These are phyloP conservation scores for Platycheirus albimanus DNA, from an alignment of 2,888 invertebrate species.

Conservation along the genomic window DNA sequence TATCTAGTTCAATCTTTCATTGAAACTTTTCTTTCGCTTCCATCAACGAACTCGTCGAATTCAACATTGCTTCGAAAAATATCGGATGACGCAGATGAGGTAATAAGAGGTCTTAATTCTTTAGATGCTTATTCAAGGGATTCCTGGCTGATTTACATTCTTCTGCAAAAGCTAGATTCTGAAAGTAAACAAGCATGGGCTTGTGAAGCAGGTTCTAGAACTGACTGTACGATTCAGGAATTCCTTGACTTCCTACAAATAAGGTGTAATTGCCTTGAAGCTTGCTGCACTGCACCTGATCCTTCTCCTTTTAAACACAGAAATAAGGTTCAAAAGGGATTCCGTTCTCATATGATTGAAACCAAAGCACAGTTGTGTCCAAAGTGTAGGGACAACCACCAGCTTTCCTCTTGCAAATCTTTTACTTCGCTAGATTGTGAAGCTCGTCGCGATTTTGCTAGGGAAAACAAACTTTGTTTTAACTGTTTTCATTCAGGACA, in stretches of 20 bases:
- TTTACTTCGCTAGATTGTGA: neutral
- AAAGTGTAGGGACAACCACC: conserved; percentile 3
- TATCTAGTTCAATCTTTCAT: no score
- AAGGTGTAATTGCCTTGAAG: conserved; percentile 21
- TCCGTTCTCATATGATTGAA: conserved; percentile 9
- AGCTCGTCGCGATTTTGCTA: conserved; percentile 14
- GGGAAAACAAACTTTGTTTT: neutral
- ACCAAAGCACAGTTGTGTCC: conserved; percentile 9
- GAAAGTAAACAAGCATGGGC: conserved; percentile 33
- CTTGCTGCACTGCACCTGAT: no score
- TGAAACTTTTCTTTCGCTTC: neutral
- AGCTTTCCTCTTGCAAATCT: conserved; percentile 1
- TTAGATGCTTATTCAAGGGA: conserved; percentile 7
- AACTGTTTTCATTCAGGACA: conserved; percentile 2
- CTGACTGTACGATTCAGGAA: conserved; percentile 5
- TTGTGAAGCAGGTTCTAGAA: conserved; percentile 7
- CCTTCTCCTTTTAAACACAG: neutral
- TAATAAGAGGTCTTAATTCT: conserved; percentile 6
- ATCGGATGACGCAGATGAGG: conserved; percentile 3
- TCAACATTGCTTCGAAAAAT: conserved; percentile 1
- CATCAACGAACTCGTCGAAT: neutral
- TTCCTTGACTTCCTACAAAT: conserved; percentile 17
- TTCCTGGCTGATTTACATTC: conserved; percentile 40
- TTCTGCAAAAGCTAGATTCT: conserved; percentile 31
- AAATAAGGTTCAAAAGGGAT: neutral